Evolutionary conservation across 2,113 vertebrate species (phyloP).

Genomic region (Bubo bubo): DNA sequence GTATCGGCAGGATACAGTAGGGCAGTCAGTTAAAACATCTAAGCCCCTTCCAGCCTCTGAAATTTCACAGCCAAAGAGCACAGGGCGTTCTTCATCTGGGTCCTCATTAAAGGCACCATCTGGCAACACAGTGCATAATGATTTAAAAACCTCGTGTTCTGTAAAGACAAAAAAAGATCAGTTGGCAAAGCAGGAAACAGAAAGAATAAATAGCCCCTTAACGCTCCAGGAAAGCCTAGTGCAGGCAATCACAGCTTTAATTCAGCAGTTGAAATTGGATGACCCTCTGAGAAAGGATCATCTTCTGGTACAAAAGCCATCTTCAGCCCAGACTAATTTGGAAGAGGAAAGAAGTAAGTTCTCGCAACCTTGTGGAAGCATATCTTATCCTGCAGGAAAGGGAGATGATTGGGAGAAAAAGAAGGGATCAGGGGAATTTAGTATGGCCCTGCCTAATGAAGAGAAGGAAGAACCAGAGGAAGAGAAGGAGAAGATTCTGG

Average conservation of each 20-base stretch:
- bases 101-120: neutral
- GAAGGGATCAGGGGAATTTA: neutral
- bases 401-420: neutral
- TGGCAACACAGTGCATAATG: neutral
- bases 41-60: neutral
- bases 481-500: neutral
- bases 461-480: conserved; percentile 22
- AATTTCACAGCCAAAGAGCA: conserved; percentile 39
- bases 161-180: neutral
- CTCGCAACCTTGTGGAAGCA: neutral
- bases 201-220: neutral
- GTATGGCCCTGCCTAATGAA: neutral
- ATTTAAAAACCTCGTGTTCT: neutral
- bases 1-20: conserved; percentile 40
- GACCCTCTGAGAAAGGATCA: neutral
- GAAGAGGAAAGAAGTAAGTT: neutral
- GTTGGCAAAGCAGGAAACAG: neutral
- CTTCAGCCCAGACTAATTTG: neutral
- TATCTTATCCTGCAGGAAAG: neutral
- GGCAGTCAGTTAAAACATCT: neutral
- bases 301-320: neutral
- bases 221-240: conserved; percentile 67
- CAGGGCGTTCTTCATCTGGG: neutral
- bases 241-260: conserved; percentile 69
- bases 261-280: conserved; percentile 55